Conservation (phyloP, 2,888 invertebrate species). For the Eilema depressum region DNA sequence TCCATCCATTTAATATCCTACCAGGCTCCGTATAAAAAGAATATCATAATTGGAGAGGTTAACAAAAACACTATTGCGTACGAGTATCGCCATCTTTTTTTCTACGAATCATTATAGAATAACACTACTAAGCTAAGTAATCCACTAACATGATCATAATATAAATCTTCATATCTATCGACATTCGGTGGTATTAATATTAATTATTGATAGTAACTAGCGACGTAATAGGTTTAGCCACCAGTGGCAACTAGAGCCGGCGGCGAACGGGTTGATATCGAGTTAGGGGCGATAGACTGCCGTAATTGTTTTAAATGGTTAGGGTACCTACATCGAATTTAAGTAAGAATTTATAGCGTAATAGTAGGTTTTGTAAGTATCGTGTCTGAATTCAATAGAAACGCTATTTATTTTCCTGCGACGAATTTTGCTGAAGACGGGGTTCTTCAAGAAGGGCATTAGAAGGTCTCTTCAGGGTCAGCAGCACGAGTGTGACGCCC, state of each 20-base stretch:
- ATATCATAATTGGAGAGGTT: not conserved
- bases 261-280: conserved; percentile 33
- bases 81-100: not conserved
- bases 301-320: conserved; percentile 34
- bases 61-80: not conserved
- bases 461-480: too few relatives aligned
- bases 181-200: conserved; percentile 39
- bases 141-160: conserved; percentile 5
- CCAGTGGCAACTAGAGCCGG: conserved; percentile 34
- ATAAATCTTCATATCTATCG: conserved; percentile 7
- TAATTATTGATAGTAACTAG: conserved; percentile 42
- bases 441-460: too few relatives aligned
- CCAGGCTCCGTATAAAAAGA: not conserved
- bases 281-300: conserved; percentile 27
- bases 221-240: conserved; percentile 46
- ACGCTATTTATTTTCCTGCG: not conserved
- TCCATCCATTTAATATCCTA: not conserved
- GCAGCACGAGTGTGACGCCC: too few relatives aligned
- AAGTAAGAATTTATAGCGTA: not conserved
- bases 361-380: not conserved
- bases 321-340: not conserved
- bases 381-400: not conserved
- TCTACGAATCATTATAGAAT: not conserved
- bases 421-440: too few relatives aligned
- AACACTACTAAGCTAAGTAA: not conserved